A percentile compares a stretch with the other conserved stretches of the same genome.
Conservation (phyloP, 2,797 vertebrate genomes). For the Lagorchestes hirsutus region DNA sequence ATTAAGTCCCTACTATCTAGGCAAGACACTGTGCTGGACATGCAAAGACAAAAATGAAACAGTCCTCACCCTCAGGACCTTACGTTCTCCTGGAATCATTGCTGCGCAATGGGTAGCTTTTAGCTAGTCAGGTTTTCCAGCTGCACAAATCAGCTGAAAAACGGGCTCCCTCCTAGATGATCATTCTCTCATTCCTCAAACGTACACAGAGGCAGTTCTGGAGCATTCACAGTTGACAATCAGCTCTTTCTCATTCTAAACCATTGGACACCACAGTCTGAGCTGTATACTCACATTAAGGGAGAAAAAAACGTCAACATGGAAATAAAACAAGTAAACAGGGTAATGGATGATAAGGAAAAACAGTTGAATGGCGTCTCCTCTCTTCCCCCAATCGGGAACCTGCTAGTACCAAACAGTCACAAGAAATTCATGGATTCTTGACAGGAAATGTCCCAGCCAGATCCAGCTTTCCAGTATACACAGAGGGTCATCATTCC, state of each 20-base stretch:
- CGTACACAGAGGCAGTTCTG: not conserved
- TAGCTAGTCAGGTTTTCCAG: not conserved
- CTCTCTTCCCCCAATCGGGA: slow-evolving; percentile 45
- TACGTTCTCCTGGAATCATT: not conserved
- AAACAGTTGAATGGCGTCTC: slow-evolving; percentile 27
- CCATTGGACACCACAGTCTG: slow-evolving; percentile 12
- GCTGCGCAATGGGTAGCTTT: slow-evolving; percentile 3
- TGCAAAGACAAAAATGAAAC: not conserved
- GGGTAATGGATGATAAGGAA: slow-evolving; percentile 29
- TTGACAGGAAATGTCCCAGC: slow-evolving; percentile 32
- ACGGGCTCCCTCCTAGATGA: not conserved
- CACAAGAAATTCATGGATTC: slow-evolving; percentile 53
- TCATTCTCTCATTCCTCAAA: slow-evolving; percentile 11
- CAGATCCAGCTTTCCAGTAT: slow-evolving; percentile 37
- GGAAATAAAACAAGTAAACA: not conserved
- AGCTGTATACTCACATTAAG: not conserved
- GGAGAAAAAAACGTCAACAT: not conserved
- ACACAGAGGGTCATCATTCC: slow-evolving; percentile 21
- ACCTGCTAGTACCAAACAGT: slow-evolving; percentile 62
- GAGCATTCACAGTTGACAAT: slow-evolving; percentile 28
- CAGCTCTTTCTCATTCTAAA: slow-evolving; percentile 34
- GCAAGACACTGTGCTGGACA: not conserved
- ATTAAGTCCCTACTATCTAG: not conserved
- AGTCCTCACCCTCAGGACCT: not conserved
- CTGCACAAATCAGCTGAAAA: slow-evolving; percentile 33